These are phyloP conservation scores for Drosophila merina DNA, from an alignment of 2,888 invertebrate genomes.

Conservation along the genomic window DNA sequence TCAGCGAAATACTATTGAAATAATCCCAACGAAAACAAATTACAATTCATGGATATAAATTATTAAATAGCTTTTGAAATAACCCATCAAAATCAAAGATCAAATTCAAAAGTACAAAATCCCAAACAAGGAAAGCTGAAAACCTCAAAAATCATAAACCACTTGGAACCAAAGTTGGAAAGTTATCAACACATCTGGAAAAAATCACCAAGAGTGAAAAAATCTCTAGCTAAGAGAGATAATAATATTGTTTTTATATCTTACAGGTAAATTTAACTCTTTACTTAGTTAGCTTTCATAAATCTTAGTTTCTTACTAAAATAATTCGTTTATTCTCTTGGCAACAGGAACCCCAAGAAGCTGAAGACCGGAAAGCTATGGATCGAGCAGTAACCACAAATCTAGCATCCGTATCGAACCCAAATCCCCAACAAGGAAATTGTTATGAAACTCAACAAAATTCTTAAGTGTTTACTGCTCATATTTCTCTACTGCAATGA, in stretches of 20 bases:
- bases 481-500: conserved; percentile 61
- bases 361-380: conserved; percentile 48
- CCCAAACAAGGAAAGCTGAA: conserved; percentile 22
- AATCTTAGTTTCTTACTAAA: no score
- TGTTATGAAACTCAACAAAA: conserved; percentile 76
- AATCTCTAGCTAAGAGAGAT: conserved; percentile 39
- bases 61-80: conserved; percentile 23
- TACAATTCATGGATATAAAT: conserved; percentile 21
- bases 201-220: conserved; percentile 37
- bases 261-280: conserved; percentile 67
- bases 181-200: conserved; percentile 22
- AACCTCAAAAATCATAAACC: conserved; percentile 25
- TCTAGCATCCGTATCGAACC: conserved; percentile 13
- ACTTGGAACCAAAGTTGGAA: conserved; percentile 40
- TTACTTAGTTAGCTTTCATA: no score
- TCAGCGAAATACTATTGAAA: conserved; percentile 23
- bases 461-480: conserved; percentile 71
- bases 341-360: conserved; percentile 30
- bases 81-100: conserved; percentile 18
- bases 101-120: conserved; percentile 31
- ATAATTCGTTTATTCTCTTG: no score
- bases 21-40: conserved; percentile 4
- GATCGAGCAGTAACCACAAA: conserved; percentile 49
- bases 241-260: conserved; percentile 74
- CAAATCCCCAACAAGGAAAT: conserved; percentile 51